These are phyloP conservation scores for Cancer borealis DNA, from an alignment of 2,888 invertebrate genomes.

Conservation along the genomic window DNA sequence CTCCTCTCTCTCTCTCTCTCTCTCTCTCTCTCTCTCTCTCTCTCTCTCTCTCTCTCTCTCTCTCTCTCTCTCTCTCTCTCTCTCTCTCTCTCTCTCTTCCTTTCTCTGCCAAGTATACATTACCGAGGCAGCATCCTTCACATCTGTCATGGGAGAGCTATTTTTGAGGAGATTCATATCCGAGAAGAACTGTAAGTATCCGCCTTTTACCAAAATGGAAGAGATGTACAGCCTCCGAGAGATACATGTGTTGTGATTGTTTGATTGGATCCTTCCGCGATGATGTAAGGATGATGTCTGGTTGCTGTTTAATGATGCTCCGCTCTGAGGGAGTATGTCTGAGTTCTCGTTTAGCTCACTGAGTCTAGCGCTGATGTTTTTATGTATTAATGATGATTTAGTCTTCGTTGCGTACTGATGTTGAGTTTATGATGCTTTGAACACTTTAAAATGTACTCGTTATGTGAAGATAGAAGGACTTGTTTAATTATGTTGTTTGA, in stretches of 20 bases:
- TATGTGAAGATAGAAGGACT: too few relatives aligned
- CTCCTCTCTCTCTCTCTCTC: constrained; percentile 55
- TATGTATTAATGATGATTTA: too few relatives aligned
- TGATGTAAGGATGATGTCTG: not conserved
- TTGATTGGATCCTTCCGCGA: not conserved
- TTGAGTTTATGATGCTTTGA: too few relatives aligned
- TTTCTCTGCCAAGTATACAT: constrained; percentile 45
- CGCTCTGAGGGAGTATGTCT: not conserved
- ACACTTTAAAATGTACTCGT: too few relatives aligned
- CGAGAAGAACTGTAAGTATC: not conserved
- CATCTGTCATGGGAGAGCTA: constrained; percentile 21
- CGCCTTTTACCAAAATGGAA: not conserved
- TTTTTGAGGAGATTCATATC: constrained; percentile 29
- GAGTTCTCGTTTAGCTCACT: not conserved
- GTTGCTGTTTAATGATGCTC: not conserved
- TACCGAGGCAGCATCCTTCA: constrained; percentile 33
- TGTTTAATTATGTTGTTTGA: too few relatives aligned
- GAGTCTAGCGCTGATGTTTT: not conserved
- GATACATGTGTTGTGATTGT: not conserved
- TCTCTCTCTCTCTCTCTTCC: constrained; percentile 57
- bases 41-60: constrained; percentile 58
- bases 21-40: constrained; percentile 54
- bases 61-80: constrained; percentile 56
- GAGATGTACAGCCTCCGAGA: constrained; percentile 14
- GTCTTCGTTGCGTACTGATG: too few relatives aligned